A percentile compares a stretch with the other conserved stretches of the same genome.
phyloP scores from a whole-genome alignment of 2,113 vertebrate species.

The Datnioides undecimradiatus region DNA sequence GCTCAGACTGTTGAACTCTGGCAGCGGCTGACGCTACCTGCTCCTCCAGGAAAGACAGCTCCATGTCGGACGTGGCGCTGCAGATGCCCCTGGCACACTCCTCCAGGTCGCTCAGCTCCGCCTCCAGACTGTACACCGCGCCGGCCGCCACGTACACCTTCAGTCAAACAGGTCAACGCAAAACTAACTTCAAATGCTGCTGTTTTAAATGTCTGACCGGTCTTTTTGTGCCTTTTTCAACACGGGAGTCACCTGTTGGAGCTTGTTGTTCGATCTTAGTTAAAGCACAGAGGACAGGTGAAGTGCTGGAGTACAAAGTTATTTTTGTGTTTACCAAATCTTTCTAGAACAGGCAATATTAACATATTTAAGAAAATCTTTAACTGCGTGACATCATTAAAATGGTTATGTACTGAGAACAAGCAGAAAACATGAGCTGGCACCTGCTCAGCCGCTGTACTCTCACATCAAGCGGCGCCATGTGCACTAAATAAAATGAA shows the following conservation, averaged over 20 bases:
- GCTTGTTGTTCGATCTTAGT: no score
- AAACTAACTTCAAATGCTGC: not conserved
- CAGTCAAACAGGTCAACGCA: not conserved
- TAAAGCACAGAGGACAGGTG: no score
- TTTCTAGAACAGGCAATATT: no score
- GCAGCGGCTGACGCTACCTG: conserved; percentile 95
- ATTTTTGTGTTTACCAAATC: no score
- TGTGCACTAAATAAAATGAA: not conserved
- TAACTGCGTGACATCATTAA: no score
- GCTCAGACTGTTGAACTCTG: conserved; percentile 94
- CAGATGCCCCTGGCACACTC: conserved; percentile 89
- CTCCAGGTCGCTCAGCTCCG: conserved; percentile 90
- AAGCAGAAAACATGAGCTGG: not conserved
- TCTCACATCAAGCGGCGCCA: not conserved
- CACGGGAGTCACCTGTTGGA: no score
- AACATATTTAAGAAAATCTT: no score
- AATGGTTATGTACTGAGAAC: no score
- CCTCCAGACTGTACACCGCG: conserved; percentile 91
- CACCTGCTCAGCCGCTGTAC: not conserved
- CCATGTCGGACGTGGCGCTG: conserved; percentile 85
- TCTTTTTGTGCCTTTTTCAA: not conserved
- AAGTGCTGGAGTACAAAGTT: no score
- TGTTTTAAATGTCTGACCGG: not conserved
- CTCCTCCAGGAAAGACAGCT: conserved; percentile 93
- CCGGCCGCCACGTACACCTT: conserved; percentile 95